Percentiles rank a stretch among this genome's conserved stretches.
Conservation (phyloP, 1,140 invertebrate species). For the Drosophila kohkoa region DNA sequence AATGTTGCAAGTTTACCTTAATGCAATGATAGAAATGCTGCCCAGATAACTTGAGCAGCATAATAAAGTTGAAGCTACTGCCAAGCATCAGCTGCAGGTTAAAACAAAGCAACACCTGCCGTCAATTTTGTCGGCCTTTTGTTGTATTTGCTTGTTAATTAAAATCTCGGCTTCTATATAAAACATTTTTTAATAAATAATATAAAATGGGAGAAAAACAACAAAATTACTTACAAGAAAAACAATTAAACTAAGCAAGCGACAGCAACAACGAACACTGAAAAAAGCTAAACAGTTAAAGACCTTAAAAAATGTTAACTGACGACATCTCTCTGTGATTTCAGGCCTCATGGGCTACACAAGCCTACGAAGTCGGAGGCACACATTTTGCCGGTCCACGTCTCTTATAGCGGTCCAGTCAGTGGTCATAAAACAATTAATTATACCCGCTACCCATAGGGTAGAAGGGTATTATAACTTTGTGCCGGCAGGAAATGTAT, state of each 20-base stretch:
- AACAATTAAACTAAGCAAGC: slow-evolving; percentile 67
- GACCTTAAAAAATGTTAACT: slow-evolving; percentile 80
- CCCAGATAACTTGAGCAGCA: slow-evolving; percentile 15
- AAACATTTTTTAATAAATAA: slow-evolving; percentile 83
- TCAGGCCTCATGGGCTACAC: slow-evolving; percentile 41
- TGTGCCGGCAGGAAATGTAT: too few relatives aligned
- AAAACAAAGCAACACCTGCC: slow-evolving; percentile 46
- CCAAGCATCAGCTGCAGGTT: slow-evolving; percentile 28
- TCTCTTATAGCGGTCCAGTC: slow-evolving; percentile 49
- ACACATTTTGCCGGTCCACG: slow-evolving; percentile 19
- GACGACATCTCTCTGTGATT: slow-evolving; percentile 43
- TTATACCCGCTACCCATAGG: neutral
- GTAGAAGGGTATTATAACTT: too few relatives aligned
- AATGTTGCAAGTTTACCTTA: slow-evolving; percentile 84
- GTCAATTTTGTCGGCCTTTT: slow-evolving; percentile 43
- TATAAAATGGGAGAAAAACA: slow-evolving; percentile 75
- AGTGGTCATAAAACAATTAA: slow-evolving; percentile 79
- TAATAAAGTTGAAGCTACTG: slow-evolving; percentile 3
- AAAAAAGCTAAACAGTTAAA: slow-evolving; percentile 69
- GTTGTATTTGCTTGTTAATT: slow-evolving; percentile 56
- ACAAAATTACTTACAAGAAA: slow-evolving; percentile 77
- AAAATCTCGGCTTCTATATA: slow-evolving; percentile 76
- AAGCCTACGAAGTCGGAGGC: slow-evolving; percentile 20
- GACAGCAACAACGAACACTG: slow-evolving; percentile 31
- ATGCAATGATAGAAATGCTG: slow-evolving; percentile 78